Evolutionary conservation across 2,113 vertebrate genomes (phyloP), one percentile per base, ranked within the genome.

Genomic region (Cricetomys ansorgei): DNA sequence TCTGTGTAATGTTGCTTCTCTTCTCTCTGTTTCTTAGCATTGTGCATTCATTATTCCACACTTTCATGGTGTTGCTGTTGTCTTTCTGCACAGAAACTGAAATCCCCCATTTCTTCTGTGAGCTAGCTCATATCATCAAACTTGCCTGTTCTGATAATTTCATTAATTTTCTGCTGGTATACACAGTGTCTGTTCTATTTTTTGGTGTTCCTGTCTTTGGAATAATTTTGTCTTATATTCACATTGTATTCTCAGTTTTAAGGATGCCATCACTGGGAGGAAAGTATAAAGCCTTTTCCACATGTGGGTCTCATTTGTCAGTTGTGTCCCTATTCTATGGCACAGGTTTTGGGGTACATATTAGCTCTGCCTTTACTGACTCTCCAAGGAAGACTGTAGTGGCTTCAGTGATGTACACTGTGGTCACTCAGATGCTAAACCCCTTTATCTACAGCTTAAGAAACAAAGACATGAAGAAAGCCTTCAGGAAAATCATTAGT

Each of bases 271-370:
- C 86, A n/a, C 3, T 55, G 13, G 67, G 48, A 88, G 86, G 86
- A 43, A 88, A 88, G 50, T 88, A 88, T 31, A 88, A 88, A 88
- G 86, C 86, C 4, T 72, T 88, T 72, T 88, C 86, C 15, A 88
- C 67, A 7, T 88, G 86, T 88, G 86, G 48, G 2, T 88, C 67
- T 72, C 86, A 88, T 40, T 72, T 88, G 25, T 88, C 67, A 43
- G 86, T 88, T n/a, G 86, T 88, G 7, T 53, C n/a, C 3, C 16
- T 88, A 37, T 88, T 88, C 16, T 88, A 88, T 88, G 67, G 86
- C 4, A 88, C 86, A 72, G 86, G 86, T 55, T 88, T 88, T 88
- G 65, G 65, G 25, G 86, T 88, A 25, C 69, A 70, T 9, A 70
- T 72, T 29, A 88, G 86, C 37, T 88, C 86, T 72, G 86, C 67